Evolutionary conservation across 1,140 invertebrate genomes (phyloP).

Genomic region (Globodera ellingtonae): DNA sequence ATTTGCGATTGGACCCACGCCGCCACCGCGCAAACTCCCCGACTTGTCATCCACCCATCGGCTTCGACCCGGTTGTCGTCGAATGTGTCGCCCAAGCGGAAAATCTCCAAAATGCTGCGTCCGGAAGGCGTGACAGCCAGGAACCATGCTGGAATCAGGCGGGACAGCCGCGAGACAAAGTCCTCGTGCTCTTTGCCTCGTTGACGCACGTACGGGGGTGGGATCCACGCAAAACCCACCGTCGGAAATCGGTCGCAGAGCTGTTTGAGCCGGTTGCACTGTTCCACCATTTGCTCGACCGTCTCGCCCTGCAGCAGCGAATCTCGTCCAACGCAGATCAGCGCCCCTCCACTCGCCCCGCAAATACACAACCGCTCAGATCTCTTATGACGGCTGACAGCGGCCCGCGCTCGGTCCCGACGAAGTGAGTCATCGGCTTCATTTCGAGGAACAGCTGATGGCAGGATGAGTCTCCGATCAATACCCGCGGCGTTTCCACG

Average conservation of each 20-base stretch:
- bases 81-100: not conserved
- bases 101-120: not conserved
- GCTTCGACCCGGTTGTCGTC: not conserved
- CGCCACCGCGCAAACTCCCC: not conserved
- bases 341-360: too few relatives aligned
- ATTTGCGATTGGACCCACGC: not conserved
- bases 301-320: not conserved
- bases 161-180: not conserved
- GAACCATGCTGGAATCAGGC: not conserved
- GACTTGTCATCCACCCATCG: not conserved
- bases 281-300: not conserved
- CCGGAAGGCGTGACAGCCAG: not conserved
- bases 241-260: not conserved
- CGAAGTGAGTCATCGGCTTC: too few relatives aligned
- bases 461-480: too few relatives aligned
- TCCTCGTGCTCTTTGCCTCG: not conserved
- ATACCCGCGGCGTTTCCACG: not conserved
- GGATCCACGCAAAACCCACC: too few relatives aligned
- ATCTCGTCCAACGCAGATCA: not conserved
- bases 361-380: not conserved
- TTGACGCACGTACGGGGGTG: not conserved
- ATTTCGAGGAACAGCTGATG: too few relatives aligned
- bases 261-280: not conserved
- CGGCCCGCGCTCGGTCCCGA: too few relatives aligned
- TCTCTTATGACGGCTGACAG: not conserved